These are phyloP conservation scores for Jacana jacana DNA, from an alignment of 2,113 vertebrate genomes.

Conservation along the genomic window DNA sequence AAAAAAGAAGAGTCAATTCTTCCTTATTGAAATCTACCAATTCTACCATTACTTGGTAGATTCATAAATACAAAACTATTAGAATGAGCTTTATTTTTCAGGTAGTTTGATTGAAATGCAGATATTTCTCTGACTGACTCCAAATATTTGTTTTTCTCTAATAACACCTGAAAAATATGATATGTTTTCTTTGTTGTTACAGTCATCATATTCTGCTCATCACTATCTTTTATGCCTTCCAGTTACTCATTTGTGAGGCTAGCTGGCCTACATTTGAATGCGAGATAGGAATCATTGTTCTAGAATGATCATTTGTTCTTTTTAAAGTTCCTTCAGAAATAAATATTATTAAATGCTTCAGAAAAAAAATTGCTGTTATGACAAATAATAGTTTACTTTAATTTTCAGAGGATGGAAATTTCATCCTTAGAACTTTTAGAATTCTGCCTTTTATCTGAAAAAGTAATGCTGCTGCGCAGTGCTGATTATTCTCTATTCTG, in stretches of 20 bases:
- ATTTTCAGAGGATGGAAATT: not conserved
- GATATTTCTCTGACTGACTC: not conserved
- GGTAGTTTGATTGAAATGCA: not conserved
- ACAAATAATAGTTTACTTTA: not conserved
- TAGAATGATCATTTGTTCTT: not conserved
- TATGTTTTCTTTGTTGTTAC: not conserved
- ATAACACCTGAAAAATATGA: not conserved
- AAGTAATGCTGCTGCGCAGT: not conserved
- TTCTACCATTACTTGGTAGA: not conserved
- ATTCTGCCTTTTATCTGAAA: not conserved
- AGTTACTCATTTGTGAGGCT: not conserved
- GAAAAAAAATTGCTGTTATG: not conserved
- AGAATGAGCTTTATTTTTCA: not conserved
- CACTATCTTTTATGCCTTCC: not conserved
- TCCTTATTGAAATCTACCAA: too few species aligned
- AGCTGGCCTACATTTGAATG: not conserved
- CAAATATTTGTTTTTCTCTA: not conserved
- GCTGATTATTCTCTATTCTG: not conserved
- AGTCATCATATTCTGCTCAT: not conserved
- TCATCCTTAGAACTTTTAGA: not conserved
- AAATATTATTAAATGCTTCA: not conserved
- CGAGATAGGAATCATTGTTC: not conserved
- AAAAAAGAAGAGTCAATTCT: not conserved
- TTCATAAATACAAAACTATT: not conserved
- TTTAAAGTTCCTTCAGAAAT: not conserved